Percentiles rank a stretch among this genome's conserved stretches.
Conservation (phyloP, 2,797 vertebrate genomes). For the Selene dorsalis region DNA sequence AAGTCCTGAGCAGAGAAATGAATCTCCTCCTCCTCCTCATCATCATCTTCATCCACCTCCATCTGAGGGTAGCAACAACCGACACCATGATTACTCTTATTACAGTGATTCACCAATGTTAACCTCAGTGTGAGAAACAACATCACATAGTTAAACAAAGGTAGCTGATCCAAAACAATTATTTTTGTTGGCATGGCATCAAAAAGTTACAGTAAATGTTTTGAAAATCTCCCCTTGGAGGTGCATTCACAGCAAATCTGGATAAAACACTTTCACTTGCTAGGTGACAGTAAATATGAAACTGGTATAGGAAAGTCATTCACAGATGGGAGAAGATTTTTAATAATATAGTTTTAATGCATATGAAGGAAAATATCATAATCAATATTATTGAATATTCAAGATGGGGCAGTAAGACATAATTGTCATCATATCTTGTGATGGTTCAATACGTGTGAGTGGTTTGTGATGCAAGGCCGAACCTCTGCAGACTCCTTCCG, state of each 20-base stretch:
- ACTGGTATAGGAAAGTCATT: background rate
- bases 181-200: too few relatives aligned
- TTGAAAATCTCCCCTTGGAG: too few relatives aligned
- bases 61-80: slow-evolving; percentile 57
- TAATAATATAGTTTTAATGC: too few relatives aligned
- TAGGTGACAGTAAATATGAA: background rate
- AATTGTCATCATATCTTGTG: background rate
- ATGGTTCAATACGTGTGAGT: background rate
- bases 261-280: background rate
- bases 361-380: too few relatives aligned
- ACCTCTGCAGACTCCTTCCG: slow-evolving; percentile 79
- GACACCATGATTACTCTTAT: too few relatives aligned
- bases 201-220: too few relatives aligned
- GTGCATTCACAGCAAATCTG: background rate
- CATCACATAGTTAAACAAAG: background rate
- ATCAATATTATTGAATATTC: too few relatives aligned
- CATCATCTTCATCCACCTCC: slow-evolving; percentile 81
- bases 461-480: background rate
- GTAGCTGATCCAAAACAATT: background rate
- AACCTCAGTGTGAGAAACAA: background rate
- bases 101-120: too few relatives aligned
- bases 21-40: slow-evolving; percentile 81
- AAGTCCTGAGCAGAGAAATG: slow-evolving; percentile 87
- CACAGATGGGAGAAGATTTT: too few relatives aligned
- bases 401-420: too few relatives aligned